Conservation (phyloP, 2,113 vertebrate species). For the Tichodroma muraria region DNA sequence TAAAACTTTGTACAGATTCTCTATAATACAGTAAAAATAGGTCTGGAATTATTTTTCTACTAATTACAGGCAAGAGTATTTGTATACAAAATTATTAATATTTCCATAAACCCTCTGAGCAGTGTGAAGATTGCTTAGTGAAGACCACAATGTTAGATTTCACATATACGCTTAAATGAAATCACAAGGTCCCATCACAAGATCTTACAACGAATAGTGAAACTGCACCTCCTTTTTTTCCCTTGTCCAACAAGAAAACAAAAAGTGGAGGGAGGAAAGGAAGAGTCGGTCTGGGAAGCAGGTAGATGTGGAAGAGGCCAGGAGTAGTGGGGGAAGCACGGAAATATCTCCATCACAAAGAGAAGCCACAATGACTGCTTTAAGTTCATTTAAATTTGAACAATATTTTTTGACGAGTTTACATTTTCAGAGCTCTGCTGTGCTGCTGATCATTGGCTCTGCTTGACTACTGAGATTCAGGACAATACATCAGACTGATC, state of each 20-base stretch:
- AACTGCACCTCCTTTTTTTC: neutral
- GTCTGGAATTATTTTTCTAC: neutral
- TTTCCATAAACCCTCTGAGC: neutral
- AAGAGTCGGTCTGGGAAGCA: neutral
- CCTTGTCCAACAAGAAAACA: neutral
- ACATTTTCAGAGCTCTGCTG: neutral
- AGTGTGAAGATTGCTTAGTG: neutral
- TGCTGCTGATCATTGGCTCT: neutral
- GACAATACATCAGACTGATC: neutral
- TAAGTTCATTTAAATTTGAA: neutral
- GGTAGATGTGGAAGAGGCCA: neutral
- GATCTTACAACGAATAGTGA: neutral
- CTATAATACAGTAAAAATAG: neutral
- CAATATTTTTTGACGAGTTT: neutral
- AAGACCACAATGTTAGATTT: neutral
- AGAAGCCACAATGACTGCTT: neutral
- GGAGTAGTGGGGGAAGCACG: rapidly evolving
- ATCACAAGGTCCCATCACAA: neutral
- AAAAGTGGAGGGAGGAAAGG: neutral
- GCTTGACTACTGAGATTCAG: neutral
- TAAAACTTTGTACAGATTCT: neutral
- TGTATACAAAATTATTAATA: neutral
- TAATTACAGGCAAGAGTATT: neutral
- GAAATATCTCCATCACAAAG: neutral
- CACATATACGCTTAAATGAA: neutral